Conservation (phyloP, 2,797 vertebrate species). For the Kryptopterus vitreolus region DNA sequence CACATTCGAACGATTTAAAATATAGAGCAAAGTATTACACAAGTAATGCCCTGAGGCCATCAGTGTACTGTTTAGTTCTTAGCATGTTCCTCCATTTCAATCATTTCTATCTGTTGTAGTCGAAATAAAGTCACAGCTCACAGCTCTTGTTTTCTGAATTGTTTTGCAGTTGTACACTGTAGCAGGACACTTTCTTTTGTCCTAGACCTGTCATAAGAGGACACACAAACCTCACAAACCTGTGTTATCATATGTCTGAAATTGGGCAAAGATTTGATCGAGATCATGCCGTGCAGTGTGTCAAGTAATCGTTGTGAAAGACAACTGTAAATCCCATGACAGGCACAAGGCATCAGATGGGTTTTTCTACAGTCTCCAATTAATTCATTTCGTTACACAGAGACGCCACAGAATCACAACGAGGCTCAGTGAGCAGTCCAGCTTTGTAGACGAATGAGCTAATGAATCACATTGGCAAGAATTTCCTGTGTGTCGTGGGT, state of each 20-base stretch:
- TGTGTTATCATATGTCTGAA: background rate
- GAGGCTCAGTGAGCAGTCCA: background rate
- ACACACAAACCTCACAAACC: too few species aligned
- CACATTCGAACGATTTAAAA: too few species aligned
- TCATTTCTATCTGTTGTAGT: too few species aligned
- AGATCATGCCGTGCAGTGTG: background rate
- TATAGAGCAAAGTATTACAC: too few species aligned
- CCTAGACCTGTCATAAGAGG: too few species aligned
- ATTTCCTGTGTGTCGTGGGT: slow-evolving; percentile 15
- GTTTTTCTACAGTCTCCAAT: background rate
- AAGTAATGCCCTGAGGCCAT: too few species aligned
- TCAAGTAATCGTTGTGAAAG: background rate
- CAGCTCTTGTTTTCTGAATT: too few species aligned
- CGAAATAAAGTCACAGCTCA: too few species aligned
- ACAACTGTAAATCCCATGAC: background rate
- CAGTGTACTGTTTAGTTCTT: too few species aligned
- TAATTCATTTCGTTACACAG: background rate
- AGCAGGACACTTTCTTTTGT: too few species aligned
- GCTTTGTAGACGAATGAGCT: slow-evolving; percentile 12
- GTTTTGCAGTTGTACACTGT: too few species aligned
- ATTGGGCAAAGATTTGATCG: background rate
- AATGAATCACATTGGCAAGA: slow-evolving; percentile 21
- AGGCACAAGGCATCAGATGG: background rate
- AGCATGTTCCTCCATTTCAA: too few species aligned
- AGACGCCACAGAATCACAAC: background rate